phyloP scores from a whole-genome alignment of 2,113 vertebrate genomes.

The Limnothrissa miodon region DNA sequence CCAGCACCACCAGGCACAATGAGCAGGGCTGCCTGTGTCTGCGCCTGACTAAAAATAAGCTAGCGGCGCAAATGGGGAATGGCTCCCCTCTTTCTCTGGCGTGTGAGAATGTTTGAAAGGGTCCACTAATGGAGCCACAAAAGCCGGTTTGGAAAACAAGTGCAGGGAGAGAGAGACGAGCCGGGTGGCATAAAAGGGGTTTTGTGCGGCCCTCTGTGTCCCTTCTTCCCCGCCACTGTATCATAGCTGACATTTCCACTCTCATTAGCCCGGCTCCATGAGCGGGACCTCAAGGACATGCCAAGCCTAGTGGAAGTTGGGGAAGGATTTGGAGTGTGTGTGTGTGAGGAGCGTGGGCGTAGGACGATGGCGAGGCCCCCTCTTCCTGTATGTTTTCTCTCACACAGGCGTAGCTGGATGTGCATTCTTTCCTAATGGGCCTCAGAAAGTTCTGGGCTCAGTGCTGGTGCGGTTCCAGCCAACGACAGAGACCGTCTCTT shows the following conservation, averaged over 20 bases:
- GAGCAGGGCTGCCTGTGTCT: constrained; percentile 58
- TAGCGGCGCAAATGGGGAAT: constrained; percentile 65
- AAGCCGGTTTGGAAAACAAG: constrained; percentile 73
- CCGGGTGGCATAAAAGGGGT: constrained; percentile 59
- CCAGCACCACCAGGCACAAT: constrained; percentile 66
- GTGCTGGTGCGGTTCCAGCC: constrained; percentile 6
- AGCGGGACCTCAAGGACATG: constrained; percentile 69
- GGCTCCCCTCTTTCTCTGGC: constrained; percentile 69
- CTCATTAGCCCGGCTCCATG: constrained; percentile 73
- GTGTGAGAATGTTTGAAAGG: constrained; percentile 79
- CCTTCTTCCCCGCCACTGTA: constrained; percentile 69
- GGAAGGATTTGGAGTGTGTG: constrained; percentile 46
- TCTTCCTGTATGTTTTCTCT: constrained; percentile 21
- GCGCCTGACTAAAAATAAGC: constrained; percentile 79
- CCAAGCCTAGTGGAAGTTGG: constrained; percentile 54
- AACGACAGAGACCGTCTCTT: neutral
- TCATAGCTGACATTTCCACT: constrained; percentile 71
- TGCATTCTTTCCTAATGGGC: constrained; percentile 35
- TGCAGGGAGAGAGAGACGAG: constrained; percentile 67
- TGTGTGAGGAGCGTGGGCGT: neutral
- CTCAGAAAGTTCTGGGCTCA: neutral
- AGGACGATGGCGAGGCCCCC: constrained; percentile 11
- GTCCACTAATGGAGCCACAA: constrained; percentile 85
- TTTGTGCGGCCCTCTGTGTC: constrained; percentile 73
- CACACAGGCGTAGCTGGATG: neutral